These are phyloP conservation scores for Cactoblastis cactorum DNA, from an alignment of 2,888 invertebrate genomes.

Conservation along the genomic window DNA sequence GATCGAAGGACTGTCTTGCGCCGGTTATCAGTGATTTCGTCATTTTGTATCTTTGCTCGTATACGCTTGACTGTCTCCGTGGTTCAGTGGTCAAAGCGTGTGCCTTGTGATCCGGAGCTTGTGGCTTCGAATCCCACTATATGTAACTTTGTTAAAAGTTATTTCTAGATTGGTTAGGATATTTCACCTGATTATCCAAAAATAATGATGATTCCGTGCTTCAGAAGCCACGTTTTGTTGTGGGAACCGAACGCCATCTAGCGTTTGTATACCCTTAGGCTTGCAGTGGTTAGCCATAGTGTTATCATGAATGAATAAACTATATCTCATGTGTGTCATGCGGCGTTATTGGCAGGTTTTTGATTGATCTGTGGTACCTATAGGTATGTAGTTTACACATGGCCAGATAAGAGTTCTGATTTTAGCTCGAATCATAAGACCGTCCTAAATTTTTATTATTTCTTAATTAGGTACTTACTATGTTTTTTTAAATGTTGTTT, in stretches of 20 bases:
- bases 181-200: no score
- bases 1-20: slow-evolving; percentile 14
- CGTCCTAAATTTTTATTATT: background rate
- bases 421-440: slow-evolving; percentile 35
- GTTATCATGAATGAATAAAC: background rate
- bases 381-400: background rate
- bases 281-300: background rate
- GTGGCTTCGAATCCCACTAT: no score
- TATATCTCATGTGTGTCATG: background rate
- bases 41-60: slow-evolving; percentile 2
- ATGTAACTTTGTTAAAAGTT: no score
- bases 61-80: background rate
- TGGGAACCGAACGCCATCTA: no score
- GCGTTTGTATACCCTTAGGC: no score
- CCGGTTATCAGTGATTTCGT: slow-evolving; percentile 17
- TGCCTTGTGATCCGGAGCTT: background rate
- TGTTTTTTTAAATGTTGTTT: no score
- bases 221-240: no score
- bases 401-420: slow-evolving; percentile 34
- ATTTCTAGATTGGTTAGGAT: no score
- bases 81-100: background rate
- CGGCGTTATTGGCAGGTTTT: slow-evolving; percentile 1
- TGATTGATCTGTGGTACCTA: slow-evolving; percentile 12
- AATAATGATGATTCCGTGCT: no score
- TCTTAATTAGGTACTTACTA: background rate